Conservation (phyloP, 2,888 invertebrate species). For the Apamea epomidion region DNA sequence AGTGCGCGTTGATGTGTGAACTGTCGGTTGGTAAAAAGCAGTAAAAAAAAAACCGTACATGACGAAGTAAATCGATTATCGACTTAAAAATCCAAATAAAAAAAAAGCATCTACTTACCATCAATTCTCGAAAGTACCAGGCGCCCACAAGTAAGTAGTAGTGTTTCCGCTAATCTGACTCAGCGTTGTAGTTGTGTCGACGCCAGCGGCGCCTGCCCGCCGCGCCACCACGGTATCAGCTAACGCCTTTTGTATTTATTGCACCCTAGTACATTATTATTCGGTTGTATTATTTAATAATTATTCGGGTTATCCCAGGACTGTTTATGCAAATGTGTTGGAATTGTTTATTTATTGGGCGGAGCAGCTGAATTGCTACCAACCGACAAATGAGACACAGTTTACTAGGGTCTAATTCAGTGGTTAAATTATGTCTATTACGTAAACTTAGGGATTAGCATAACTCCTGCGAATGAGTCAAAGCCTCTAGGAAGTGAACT, state of each 20-base stretch:
- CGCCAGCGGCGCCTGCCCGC: slow-evolving; percentile 76
- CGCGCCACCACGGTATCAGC: slow-evolving; percentile 63
- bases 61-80: slow-evolving; percentile 7
- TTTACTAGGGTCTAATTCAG: slow-evolving; percentile 17
- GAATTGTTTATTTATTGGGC: slow-evolving; percentile 47
- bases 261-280: slow-evolving; percentile 75
- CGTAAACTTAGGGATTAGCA: slow-evolving; percentile 8
- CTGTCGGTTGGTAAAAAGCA: not conserved
- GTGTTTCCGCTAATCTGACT: slow-evolving; percentile 77
- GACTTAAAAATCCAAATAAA: slow-evolving; percentile 4
- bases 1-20: not conserved
- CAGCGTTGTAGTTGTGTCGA: slow-evolving; percentile 75
- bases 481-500: not conserved
- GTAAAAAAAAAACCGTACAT: slow-evolving; percentile 2
- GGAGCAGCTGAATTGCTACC: slow-evolving; percentile 48
- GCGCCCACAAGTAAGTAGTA: slow-evolving; percentile 72
- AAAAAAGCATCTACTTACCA: slow-evolving; percentile 41
- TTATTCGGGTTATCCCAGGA: slow-evolving; percentile 59
- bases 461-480: slow-evolving; percentile 7
- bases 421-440: slow-evolving; percentile 9
- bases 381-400: slow-evolving; percentile 23
- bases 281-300: slow-evolving; percentile 65
- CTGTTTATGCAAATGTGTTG: slow-evolving; percentile 52
- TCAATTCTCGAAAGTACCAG: slow-evolving; percentile 72
- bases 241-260: slow-evolving; percentile 72